phyloP scores from a whole-genome alignment of 1,140 invertebrate genomes.

The Neotoxoptera formosana region DNA sequence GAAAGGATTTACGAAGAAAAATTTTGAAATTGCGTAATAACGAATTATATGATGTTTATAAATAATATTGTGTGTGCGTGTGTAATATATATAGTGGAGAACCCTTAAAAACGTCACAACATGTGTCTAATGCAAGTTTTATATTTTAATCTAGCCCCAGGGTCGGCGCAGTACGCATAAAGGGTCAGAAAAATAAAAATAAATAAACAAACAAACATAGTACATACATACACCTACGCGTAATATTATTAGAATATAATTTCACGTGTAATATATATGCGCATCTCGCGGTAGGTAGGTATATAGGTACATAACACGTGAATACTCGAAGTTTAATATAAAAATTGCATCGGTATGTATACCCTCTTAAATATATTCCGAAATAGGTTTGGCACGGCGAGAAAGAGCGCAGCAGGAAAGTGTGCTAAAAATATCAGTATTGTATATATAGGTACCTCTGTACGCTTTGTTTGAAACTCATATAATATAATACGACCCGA shows the following conservation, averaged over 20 bases:
- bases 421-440: not conserved
- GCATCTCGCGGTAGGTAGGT: not conserved
- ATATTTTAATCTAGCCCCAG: not conserved
- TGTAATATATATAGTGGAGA: not conserved
- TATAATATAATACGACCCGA: not conserved
- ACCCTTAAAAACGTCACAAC: constrained; percentile 10
- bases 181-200: not conserved
- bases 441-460: too few species aligned
- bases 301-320: not conserved
- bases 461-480: not conserved
- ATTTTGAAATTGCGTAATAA: not conserved
- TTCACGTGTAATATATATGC: not conserved
- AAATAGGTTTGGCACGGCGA: not conserved
- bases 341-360: not conserved
- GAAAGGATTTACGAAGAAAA: not conserved
- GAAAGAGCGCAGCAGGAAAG: not conserved
- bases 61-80: not conserved
- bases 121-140: not conserved
- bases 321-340: not conserved
- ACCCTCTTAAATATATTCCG: not conserved
- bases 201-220: not conserved
- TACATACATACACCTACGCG: too few species aligned
- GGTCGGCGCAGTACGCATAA: not conserved
- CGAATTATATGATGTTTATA: not conserved
- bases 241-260: not conserved